phyloP scores from a whole-genome alignment of 2,888 invertebrate genomes.

The Tyria jacobaeae region DNA sequence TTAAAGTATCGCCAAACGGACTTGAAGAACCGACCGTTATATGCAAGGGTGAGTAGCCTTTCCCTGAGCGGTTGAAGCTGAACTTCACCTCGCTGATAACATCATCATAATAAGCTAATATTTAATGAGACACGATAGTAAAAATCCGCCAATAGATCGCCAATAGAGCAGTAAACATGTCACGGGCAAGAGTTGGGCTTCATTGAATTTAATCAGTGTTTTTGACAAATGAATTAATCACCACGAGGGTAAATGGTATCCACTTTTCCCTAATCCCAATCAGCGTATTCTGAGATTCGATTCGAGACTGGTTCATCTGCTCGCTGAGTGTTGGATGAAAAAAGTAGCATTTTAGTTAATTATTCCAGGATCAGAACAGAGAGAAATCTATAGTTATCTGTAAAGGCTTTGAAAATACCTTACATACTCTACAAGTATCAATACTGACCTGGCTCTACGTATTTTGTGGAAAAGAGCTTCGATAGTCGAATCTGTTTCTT shows the following conservation, averaged over 20 bases:
- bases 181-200: not conserved
- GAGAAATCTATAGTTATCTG: too few species aligned
- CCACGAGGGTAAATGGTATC: not conserved
- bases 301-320: not conserved
- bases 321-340: not conserved
- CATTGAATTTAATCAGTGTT: not conserved
- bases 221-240: slow-evolving; percentile 8
- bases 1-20: too few species aligned
- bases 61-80: too few species aligned
- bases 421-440: too few species aligned
- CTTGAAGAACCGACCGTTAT: too few species aligned
- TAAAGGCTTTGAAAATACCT: too few species aligned
- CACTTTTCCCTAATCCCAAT: not conserved
- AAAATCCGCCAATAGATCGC: not conserved
- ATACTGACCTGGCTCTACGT: too few species aligned
- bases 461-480: too few species aligned
- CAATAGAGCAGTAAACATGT: not conserved
- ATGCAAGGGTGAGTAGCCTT: too few species aligned
- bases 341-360: too few species aligned
- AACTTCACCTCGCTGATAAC: not conserved
- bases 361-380: too few species aligned
- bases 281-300: not conserved
- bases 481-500: too few species aligned
- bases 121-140: not conserved
- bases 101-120: not conserved